phyloP scores from a whole-genome alignment of 2,888 invertebrate genomes.

The Diabrotica balteata region DNA sequence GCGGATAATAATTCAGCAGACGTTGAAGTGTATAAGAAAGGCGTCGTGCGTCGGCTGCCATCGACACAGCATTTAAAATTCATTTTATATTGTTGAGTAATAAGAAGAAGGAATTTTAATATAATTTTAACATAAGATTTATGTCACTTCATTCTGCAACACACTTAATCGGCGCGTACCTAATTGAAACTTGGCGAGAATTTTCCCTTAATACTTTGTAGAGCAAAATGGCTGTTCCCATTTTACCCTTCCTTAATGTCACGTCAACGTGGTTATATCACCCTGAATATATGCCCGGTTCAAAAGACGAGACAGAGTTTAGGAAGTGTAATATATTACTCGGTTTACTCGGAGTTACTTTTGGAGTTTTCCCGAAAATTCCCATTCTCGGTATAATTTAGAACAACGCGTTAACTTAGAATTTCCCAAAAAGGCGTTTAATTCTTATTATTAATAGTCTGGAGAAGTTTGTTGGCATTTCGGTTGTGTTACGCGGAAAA shows the following conservation, averaged over 20 bases:
- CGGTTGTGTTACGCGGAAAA: neutral
- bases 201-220: slow-evolving; percentile 40
- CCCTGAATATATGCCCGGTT: slow-evolving; percentile 26
- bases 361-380: slow-evolving; percentile 23
- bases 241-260: slow-evolving; percentile 39
- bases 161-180: slow-evolving; percentile 51
- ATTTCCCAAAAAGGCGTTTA: slow-evolving; percentile 21
- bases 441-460: slow-evolving; percentile 23
- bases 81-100: no score
- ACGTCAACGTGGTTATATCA: slow-evolving; percentile 36
- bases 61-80: no score
- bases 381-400: slow-evolving; percentile 22
- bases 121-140: slow-evolving; percentile 47
- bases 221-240: slow-evolving; percentile 42
- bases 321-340: slow-evolving; percentile 30
- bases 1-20: no score
- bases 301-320: slow-evolving; percentile 22
- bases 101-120: slow-evolving; percentile 21
- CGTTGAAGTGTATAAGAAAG: no score
- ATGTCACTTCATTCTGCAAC: slow-evolving; percentile 43
- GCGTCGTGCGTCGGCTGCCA: no score
- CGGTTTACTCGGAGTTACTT: slow-evolving; percentile 22
- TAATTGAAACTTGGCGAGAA: slow-evolving; percentile 52
- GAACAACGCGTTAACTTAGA: slow-evolving; percentile 22
- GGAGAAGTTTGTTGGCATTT: slow-evolving; percentile 20